phyloP scores from a whole-genome alignment of 2,113 vertebrate species.

The Pachyramphus minor region DNA sequence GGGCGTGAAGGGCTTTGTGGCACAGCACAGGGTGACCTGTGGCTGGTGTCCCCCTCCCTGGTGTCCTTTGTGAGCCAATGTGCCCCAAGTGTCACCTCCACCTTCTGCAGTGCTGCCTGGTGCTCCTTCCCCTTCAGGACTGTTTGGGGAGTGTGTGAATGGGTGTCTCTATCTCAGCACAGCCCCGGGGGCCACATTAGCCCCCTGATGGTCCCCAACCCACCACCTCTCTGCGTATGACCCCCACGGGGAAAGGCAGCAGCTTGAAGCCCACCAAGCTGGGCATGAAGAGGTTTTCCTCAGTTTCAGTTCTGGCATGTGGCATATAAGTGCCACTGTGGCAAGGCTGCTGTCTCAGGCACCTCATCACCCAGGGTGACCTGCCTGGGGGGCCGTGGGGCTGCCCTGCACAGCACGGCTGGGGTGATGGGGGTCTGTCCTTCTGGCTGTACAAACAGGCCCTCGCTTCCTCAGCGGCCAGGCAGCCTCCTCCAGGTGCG shows the following conservation, averaged over 20 bases:
- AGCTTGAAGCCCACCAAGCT: not conserved
- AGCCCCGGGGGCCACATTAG: not conserved
- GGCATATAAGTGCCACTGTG: accelerated
- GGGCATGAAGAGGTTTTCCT: not conserved
- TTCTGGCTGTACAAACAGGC: not conserved
- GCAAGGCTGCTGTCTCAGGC: not conserved
- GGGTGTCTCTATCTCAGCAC: not conserved
- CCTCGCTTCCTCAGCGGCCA: not conserved
- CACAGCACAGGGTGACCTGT: not conserved
- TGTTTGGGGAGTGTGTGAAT: accelerated
- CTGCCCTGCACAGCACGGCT: accelerated
- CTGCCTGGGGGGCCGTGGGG: not conserved
- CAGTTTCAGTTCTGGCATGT: accelerated
- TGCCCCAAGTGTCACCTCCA: accelerated
- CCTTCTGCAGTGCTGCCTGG: accelerated
- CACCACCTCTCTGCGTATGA: accelerated
- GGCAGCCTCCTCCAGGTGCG: constrained; percentile 54
- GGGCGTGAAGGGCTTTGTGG: not conserved
- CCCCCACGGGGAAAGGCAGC: not conserved
- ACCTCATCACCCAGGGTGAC: not conserved
- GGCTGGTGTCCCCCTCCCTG: not conserved
- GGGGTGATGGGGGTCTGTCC: not conserved
- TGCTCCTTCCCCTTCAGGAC: not conserved
- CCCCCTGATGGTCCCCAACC: not conserved
- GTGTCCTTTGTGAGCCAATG: accelerated